phyloP scores from a whole-genome alignment of 1,140 invertebrate genomes.

The Meloidogyne hapla region DNA sequence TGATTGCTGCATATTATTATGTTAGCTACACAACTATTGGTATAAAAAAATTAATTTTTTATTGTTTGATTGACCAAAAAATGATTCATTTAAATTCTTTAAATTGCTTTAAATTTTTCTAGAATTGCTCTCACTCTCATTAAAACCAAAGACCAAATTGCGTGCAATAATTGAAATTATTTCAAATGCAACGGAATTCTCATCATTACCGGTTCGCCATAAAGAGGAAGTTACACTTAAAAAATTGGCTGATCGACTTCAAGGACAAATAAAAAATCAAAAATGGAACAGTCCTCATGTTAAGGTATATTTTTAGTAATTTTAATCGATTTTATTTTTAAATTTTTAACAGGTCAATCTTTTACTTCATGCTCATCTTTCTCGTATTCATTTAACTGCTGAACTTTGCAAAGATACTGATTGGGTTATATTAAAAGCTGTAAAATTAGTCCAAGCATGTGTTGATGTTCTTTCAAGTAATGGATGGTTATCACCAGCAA shows the following conservation, averaged over 20 bases:
- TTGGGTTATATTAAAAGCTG: conserved; percentile 64
- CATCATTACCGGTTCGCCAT: conserved; percentile 87
- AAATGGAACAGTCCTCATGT: conserved; percentile 93
- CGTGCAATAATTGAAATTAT: conserved; percentile 95
- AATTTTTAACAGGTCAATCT: conserved; percentile 75
- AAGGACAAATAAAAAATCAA: conserved; percentile 74
- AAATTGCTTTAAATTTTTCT: conserved; percentile 31
- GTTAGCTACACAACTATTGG: conserved; percentile 98
- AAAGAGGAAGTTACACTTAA: conserved; percentile 74
- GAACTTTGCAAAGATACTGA: conserved; percentile 96
- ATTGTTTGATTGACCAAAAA: background rate
- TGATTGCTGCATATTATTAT: conserved; percentile 99
- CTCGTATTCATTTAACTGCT: conserved; percentile 84
- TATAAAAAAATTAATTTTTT: conserved; percentile 64
- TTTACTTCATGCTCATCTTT: conserved; percentile 90
- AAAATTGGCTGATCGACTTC: conserved; percentile 75
- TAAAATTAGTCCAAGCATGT: conserved; percentile 89
- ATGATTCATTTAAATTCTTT: conserved; percentile 12
- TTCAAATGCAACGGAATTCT: conserved; percentile 93
- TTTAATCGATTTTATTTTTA: conserved; percentile 15
- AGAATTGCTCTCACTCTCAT: conserved; percentile 93
- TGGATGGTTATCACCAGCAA: conserved; percentile 93
- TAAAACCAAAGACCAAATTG: conserved; percentile 96
- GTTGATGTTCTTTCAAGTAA: conserved; percentile 95
- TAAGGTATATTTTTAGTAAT: conserved; percentile 68